Conservation (phyloP, 2,113 vertebrate genomes). For the Megalops atlanticus region DNA sequence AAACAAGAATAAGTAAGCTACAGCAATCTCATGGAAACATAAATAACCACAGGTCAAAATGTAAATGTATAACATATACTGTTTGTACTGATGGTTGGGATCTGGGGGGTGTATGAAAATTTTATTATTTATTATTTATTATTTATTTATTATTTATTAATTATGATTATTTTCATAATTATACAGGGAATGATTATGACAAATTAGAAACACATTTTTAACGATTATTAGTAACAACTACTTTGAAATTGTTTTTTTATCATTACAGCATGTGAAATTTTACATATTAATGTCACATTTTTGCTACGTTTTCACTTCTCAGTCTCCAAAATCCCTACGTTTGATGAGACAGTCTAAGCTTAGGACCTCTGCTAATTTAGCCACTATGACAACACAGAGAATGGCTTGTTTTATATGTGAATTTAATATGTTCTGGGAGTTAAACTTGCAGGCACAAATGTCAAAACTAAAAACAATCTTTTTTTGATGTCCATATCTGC, state of each 20-base stretch:
- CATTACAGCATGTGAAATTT: too few species aligned
- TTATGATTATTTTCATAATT: neutral
- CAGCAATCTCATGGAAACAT: slow-evolving; percentile 1
- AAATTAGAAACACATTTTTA: neutral
- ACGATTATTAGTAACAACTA: too few species aligned
- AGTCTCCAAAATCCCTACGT: too few species aligned
- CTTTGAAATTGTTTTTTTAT: too few species aligned
- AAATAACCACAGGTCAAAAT: neutral
- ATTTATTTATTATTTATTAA: too few species aligned
- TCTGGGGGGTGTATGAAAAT: too few species aligned
- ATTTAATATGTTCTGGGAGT: neutral
- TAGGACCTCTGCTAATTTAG: neutral
- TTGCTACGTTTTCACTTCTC: too few species aligned
- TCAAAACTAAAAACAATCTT: too few species aligned
- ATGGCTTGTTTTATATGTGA: neutral
- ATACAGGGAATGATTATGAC: neutral
- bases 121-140: too few species aligned
- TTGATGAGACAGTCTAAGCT: neutral
- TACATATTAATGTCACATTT: too few species aligned
- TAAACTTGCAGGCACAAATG: neutral
- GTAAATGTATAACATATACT: too few species aligned
- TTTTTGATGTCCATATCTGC: neutral
- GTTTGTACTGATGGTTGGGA: neutral
- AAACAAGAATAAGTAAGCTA: neutral
- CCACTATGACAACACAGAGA: neutral